Conservation (phyloP, 2,888 invertebrate genomes). For the Campoplex capitator region DNA sequence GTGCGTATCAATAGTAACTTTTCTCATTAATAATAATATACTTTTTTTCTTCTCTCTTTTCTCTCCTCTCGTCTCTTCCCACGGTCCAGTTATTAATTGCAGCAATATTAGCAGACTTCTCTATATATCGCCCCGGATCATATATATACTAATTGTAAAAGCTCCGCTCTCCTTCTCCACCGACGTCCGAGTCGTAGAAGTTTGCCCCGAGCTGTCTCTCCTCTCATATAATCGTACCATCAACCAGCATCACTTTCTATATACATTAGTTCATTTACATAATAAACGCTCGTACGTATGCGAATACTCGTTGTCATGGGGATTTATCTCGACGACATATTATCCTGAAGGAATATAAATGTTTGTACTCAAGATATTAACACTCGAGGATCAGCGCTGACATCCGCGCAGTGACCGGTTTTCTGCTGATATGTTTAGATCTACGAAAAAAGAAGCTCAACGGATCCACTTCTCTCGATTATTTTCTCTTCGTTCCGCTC, state of each 20-base stretch:
- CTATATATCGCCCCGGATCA: slow-evolving; percentile 20
- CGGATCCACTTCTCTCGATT: neutral
- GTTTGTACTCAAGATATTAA: neutral
- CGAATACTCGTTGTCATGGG: neutral
- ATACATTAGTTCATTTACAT: slow-evolving; percentile 13
- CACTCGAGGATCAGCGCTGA: neutral
- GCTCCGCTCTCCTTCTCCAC: slow-evolving; percentile 40
- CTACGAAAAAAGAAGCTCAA: neutral
- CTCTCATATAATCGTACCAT: slow-evolving; percentile 56
- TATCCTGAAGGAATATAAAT: neutral
- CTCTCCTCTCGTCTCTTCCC: neutral
- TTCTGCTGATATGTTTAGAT: neutral
- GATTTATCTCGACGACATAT: neutral
- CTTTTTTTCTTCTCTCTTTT: neutral
- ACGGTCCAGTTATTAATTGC: slow-evolving; percentile 62
- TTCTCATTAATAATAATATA: slow-evolving; percentile 57
- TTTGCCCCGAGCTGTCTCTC: slow-evolving; percentile 48
- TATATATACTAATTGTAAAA: slow-evolving; percentile 33
- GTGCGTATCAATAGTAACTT: slow-evolving; percentile 11
- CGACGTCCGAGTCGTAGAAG: slow-evolving; percentile 15
- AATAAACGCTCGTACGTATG: neutral
- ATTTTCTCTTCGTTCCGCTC: neutral
- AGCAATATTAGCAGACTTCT: slow-evolving; percentile 52
- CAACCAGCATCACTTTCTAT: slow-evolving; percentile 3
- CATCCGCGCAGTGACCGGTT: neutral